A percentile compares a stretch with the other conserved stretches of the same genome.
These are phyloP conservation scores for Epinotia bilunana DNA, from an alignment of 2,888 invertebrate species.

Conservation along the genomic window DNA sequence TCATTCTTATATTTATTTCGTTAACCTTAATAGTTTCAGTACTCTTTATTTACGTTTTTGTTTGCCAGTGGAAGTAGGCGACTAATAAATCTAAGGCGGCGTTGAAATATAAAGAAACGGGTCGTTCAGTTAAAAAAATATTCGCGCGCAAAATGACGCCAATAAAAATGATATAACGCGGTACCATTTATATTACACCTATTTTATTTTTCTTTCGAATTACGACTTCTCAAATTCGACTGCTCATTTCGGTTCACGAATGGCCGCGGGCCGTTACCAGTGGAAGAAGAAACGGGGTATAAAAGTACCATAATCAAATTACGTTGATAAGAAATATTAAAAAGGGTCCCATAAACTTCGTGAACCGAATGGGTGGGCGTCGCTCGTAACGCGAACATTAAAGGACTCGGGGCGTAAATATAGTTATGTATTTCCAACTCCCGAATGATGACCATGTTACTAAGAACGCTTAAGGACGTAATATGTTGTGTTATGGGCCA, in stretches of 20 bases:
- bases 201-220: conserved; percentile 31
- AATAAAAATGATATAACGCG: conserved; percentile 42
- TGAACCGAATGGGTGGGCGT: conserved; percentile 33
- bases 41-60: conserved; percentile 34
- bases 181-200: conserved; percentile 34
- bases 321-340: conserved; percentile 49
- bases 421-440: conserved; percentile 51
- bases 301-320: conserved; percentile 48
- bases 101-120: conserved; percentile 49
- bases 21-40: conserved; percentile 58
- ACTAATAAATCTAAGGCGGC: conserved; percentile 49
- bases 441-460: conserved; percentile 54
- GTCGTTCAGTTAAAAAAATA: conserved; percentile 42
- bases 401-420: conserved; percentile 52
- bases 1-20: conserved; percentile 58
- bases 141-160: conserved; percentile 39
- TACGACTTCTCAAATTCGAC: conserved; percentile 35
- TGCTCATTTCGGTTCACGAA: conserved; percentile 35
- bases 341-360: conserved; percentile 45
- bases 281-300: conserved; percentile 43
- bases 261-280: conserved; percentile 43
- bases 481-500: conserved; percentile 58
- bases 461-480: conserved; percentile 57
- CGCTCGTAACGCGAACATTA: conserved; percentile 50
- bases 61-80: conserved; percentile 47